Conservation (phyloP, 2,888 invertebrate genomes). For the Cremastinae sp. region DNA sequence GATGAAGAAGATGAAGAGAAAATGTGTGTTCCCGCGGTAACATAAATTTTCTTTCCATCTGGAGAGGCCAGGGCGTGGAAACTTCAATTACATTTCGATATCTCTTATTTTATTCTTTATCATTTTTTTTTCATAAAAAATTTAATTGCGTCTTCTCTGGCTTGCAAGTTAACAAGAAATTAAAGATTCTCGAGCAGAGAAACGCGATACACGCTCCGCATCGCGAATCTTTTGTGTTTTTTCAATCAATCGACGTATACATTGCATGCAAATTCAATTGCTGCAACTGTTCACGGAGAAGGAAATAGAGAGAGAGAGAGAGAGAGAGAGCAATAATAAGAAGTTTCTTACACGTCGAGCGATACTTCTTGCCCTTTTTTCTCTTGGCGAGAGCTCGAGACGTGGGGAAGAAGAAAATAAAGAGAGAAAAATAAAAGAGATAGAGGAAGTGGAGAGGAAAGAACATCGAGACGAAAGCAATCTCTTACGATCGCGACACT, state of each 20-base stretch:
- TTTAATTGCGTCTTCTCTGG: no score
- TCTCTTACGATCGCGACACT: constrained; percentile 60
- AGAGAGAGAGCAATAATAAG: no score
- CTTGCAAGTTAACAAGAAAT: no score
- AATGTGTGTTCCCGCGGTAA: constrained; percentile 18
- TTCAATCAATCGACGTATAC: no score
- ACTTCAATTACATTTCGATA: constrained; percentile 34
- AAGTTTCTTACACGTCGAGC: constrained; percentile 45
- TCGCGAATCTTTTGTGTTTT: no score
- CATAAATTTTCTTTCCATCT: constrained; percentile 8
- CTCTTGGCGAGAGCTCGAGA: constrained; percentile 24
- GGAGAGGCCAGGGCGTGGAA: background rate
- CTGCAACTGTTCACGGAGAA: no score
- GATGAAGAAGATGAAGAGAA: constrained; percentile 22
- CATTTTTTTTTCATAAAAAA: constrained; percentile 12
- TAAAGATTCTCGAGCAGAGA: no score
- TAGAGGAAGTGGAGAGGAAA: constrained; percentile 20
- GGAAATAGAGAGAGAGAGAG: no score
- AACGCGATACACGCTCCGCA: no score
- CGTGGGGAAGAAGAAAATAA: constrained; percentile 12
- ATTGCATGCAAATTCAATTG: no score
- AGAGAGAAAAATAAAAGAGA: constrained; percentile 5
- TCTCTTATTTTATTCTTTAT: background rate
- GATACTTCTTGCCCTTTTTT: constrained; percentile 1
- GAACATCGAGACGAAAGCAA: constrained; percentile 59